Base-by-base conservation (phyloP, 2,113 vertebrate species). In the Cinclus cinclus region DNA sequence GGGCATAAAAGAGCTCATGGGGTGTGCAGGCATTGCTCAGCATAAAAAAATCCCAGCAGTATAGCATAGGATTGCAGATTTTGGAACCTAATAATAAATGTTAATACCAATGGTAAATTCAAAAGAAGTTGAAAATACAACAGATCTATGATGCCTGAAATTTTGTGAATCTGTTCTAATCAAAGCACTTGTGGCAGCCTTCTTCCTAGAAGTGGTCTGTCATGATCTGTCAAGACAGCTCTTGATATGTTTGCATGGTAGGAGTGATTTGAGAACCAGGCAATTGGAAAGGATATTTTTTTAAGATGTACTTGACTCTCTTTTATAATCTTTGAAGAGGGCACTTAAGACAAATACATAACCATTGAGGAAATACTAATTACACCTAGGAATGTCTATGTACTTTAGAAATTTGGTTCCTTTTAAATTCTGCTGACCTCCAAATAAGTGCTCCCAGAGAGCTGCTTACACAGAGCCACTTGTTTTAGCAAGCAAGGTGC, bases 1-100 rank as follows among this genome's bases (percentile, higher is more conserved):
- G 50, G 63, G 7, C 10, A 3, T 59, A 47, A 59, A 23, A 35
- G 30, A 20, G 5, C 30, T 87, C 14, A 4, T 0, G 0, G 16
- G 13, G 4, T 79, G 63, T 89, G 21, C 39, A 37, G 10, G 16
- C 6, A 7, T 52, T 75, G 19, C 35, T 55, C 52, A 85, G 75
- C 0, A 2, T 39, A 74, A 71, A 87, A 87, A 73, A 64, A 11
- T 0, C 2, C 16, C 42, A 50, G 31, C 14, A 55, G 33, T 47
- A 27, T 19, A 70, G 50, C 9, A 22, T 0, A 84, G 35, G 27
- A 35, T 28, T 81, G 59, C 50, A 70, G 56, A 18, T 58, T 83
- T 30, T 70, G 47, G 23, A 16, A 74, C 15, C 41, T 76, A 24
- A 52, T 6, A 24, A 65, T 20, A 12, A 5, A 7, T 56, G 22